Evolutionary conservation across 1,140 invertebrate species (phyloP), one percentile per base, ranked within the genome.

Genomic region (Apis florea): DNA sequence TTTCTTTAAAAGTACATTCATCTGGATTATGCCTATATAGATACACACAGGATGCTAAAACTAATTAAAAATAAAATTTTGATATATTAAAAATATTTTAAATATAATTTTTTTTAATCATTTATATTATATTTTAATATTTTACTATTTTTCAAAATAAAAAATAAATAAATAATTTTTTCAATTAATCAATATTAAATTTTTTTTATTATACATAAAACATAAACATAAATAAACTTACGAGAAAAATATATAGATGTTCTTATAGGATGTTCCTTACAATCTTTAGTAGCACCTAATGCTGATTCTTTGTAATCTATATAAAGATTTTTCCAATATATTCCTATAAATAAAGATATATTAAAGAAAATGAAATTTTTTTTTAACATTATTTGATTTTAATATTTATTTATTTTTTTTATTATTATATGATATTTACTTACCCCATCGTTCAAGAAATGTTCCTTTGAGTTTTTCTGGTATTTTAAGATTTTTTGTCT

Each of bases 1-100:
- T 92, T 84, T 95, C 94, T 82, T 94, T 93, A 88, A 96, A 97
- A 87, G 94, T 93, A 2, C 91, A 85, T 91, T 96, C 95, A 86
- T 94, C 93, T 24, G 97, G 97, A 93, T 97, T 97, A 40, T 94
- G 93, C 83, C 91, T 93, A 8, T 90, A 85, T 59, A 95, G 90
- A 72, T 94, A 94, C 73, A 90, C 92, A 6, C 90, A 58, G n/a
- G 92, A 87, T 17, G 90, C 92, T 74, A 95, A 26, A 64, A 94
- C 94, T 86, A 54, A 73, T 17, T 6, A 74, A n/a, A 66, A 5
- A 47, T 40, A 66, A n/a, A 15, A 3, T 63, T 75, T 70, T 59
- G 71, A 6, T 56, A 61, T 24, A 40, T 66, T 17, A 13, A 40
- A 69, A 70, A 53, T 54, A 19, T 24, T 53, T 26, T 8, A 53